Conservation (phyloP, 2,797 vertebrate genomes). For the Hozukius guyotensis region DNA sequence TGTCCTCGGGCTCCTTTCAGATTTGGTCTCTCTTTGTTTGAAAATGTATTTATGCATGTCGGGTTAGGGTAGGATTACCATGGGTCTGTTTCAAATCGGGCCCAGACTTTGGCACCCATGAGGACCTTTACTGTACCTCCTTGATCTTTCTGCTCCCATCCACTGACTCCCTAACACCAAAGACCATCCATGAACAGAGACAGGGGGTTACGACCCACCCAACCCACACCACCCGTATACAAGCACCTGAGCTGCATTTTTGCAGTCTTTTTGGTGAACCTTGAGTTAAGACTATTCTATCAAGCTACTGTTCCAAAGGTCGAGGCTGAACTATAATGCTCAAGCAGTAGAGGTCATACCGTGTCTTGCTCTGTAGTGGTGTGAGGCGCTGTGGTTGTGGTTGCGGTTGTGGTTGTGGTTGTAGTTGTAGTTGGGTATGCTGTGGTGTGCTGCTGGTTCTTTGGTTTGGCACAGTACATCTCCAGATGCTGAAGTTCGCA, state of each 20-base stretch:
- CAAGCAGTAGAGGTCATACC: constrained; percentile 29
- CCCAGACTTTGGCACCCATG: background rate
- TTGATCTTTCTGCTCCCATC: background rate
- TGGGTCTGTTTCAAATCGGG: background rate
- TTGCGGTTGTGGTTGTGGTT: constrained; percentile 25
- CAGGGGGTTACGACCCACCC: too few relatives aligned
- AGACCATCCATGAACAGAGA: background rate
- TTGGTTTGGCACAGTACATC: constrained; percentile 78
- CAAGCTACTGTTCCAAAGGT: background rate
- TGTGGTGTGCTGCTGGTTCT: constrained; percentile 29
- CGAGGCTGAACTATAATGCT: background rate
- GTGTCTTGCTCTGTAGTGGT: background rate
- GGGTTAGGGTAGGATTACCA: background rate
- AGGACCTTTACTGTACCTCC: background rate
- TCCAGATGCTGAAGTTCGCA: constrained; percentile 78
- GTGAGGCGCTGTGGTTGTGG: background rate
- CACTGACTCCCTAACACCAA: background rate
- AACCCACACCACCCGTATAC: too few relatives aligned
- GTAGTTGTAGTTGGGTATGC: constrained; percentile 28
- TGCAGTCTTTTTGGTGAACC: background rate
- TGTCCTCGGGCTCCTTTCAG: background rate
- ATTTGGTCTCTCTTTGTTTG: background rate
- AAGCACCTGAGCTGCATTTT: background rate
- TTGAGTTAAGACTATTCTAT: background rate
- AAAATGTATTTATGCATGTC: background rate